Percentiles rank a stretch among this genome's conserved stretches.
These are phyloP conservation scores for Drosophila suzukii DNA, from an alignment of 1,140 invertebrate genomes.

Conservation along the genomic window DNA sequence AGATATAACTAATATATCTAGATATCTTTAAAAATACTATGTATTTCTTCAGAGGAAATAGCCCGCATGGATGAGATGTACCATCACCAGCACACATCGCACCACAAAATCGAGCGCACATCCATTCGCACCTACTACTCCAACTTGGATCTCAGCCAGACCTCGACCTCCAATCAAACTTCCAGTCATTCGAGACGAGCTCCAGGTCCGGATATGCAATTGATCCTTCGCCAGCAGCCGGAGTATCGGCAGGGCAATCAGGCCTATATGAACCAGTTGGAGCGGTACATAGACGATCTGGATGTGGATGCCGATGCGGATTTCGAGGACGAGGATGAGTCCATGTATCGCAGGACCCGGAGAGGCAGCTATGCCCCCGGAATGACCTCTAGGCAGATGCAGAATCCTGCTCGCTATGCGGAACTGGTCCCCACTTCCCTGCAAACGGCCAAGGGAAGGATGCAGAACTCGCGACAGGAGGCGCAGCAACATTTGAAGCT, in stretches of 20 bases:
- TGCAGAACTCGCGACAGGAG: conserved; percentile 59
- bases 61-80: conserved; percentile 86
- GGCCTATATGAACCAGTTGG: conserved; percentile 70
- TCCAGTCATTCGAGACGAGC: conserved; percentile 51
- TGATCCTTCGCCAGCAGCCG: conserved; percentile 45
- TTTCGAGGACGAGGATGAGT: conserved; percentile 65
- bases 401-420: conserved; percentile 57
- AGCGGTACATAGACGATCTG: conserved; percentile 73
- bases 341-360: conserved; percentile 53
- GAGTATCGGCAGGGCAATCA: conserved; percentile 42
- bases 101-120: conserved; percentile 81
- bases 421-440: conserved; percentile 65
- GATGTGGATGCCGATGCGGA: conserved; percentile 64
- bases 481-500: conserved; percentile 29
- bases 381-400: conserved; percentile 60
- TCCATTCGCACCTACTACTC: conserved; percentile 84
- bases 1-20: too few species aligned
- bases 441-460: conserved; percentile 78
- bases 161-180: conserved; percentile 54
- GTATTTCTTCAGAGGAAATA: conserved; percentile 86
- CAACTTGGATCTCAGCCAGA: conserved; percentile 78
- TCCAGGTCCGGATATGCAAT: conserved; percentile 34
- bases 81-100: conserved; percentile 73
- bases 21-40: too few species aligned
- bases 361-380: conserved; percentile 70